Conservation (phyloP, 2,797 vertebrate species). For the Cheirogaleus major region DNA sequence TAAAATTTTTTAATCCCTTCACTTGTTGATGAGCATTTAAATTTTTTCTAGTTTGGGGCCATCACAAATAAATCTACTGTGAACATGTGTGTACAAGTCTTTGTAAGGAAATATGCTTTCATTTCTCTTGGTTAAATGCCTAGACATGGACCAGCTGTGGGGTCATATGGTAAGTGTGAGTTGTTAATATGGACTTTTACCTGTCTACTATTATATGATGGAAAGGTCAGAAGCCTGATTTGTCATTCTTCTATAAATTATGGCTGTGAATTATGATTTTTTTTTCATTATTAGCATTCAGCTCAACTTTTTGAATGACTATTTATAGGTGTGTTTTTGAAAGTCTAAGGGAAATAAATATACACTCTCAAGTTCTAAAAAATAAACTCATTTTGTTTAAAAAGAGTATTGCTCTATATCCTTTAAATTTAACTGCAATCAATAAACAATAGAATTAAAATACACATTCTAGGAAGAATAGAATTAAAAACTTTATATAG, state of each 20-base stretch:
- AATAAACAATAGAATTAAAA: constrained; percentile 52
- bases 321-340: constrained; percentile 46
- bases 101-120: neutral
- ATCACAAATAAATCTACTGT: neutral
- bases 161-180: neutral
- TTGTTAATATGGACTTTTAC: neutral
- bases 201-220: neutral
- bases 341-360: constrained; percentile 55
- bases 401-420: neutral
- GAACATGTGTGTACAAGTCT: neutral
- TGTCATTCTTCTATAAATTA: constrained; percentile 33
- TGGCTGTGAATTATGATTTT: constrained; percentile 30
- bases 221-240: neutral
- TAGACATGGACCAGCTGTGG: neutral
- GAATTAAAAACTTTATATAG: constrained; percentile 34
- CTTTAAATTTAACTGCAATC: neutral
- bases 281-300: constrained; percentile 45
- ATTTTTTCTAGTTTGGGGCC: neutral
- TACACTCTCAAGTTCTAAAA: constrained; percentile 41
- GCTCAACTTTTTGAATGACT: constrained; percentile 43
- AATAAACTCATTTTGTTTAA: constrained; percentile 7
- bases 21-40: neutral
- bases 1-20: neutral
- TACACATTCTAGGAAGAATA: neutral
- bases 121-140: neutral